phyloP scores from a whole-genome alignment of 1,140 invertebrate species.

The Drosophila suzukii region DNA sequence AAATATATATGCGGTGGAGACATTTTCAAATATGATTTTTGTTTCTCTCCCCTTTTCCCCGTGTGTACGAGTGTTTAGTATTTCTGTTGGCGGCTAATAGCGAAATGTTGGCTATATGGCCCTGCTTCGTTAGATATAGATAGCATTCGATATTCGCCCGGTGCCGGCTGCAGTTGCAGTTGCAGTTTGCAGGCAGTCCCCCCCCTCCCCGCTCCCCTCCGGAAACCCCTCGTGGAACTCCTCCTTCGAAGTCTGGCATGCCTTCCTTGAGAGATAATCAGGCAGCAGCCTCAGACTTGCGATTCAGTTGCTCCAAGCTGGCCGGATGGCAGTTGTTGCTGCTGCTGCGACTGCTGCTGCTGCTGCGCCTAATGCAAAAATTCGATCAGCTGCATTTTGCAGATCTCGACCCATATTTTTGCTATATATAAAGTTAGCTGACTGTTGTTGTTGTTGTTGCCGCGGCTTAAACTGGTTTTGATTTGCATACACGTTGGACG shows the following conservation, averaged over 20 bases:
- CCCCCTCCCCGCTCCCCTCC: not conserved
- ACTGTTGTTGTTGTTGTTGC: conserved; percentile 34
- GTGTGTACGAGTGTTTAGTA: conserved; percentile 38
- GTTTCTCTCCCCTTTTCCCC: conserved; percentile 3
- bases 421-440: conserved; percentile 65
- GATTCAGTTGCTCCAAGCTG: conserved; percentile 53
- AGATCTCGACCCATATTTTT: conserved; percentile 84
- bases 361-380: conserved; percentile 84
- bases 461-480: conserved; percentile 75
- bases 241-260: conserved; percentile 49
- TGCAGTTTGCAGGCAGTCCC: conserved; percentile 27
- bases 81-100: conserved; percentile 79
- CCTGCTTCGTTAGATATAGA: conserved; percentile 81
- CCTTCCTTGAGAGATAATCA: conserved; percentile 81
- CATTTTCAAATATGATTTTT: not conserved
- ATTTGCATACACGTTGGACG: conserved; percentile 83
- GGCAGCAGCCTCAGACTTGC: conserved; percentile 52
- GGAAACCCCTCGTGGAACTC: conserved; percentile 4
- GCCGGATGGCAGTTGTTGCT: conserved; percentile 70
- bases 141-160: conserved; percentile 76
- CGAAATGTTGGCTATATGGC: conserved; percentile 80
- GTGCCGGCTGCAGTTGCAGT: conserved; percentile 70
- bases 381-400: conserved; percentile 84
- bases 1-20: not conserved
- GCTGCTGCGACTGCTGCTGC: conserved; percentile 51